Evolutionary conservation across 2,888 invertebrate genomes (phyloP).

Genomic region (Thereva unica): DNA sequence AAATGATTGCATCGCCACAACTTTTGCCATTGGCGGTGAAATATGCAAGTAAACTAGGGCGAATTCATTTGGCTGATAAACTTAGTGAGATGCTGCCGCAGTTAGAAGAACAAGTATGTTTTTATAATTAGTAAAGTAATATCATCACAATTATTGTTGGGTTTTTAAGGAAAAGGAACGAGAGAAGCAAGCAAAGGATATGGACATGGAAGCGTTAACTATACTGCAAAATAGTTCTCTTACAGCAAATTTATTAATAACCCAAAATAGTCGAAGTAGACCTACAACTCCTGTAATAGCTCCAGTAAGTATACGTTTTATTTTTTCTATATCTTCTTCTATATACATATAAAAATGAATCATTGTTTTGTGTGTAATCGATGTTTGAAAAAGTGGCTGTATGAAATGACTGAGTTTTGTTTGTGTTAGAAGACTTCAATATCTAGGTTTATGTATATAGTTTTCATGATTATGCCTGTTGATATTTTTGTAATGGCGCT

Average conservation of each 20-base stretch:
- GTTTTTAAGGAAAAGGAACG: conserved; percentile 47
- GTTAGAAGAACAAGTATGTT: conserved; percentile 51
- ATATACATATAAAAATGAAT: no score
- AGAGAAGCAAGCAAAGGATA: conserved; percentile 49
- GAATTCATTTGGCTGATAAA: conserved; percentile 78
- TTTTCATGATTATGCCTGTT: no score
- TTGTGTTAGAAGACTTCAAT: no score
- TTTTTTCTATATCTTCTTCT: no score
- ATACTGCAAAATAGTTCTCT: conserved; percentile 46
- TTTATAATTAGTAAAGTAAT: not conserved
- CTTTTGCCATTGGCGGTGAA: conserved; percentile 83
- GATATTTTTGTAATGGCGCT: no score
- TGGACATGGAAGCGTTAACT: conserved; percentile 46
- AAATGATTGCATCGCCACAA: conserved; percentile 76
- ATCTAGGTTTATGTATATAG: no score
- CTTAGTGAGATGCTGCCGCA: conserved; percentile 65
- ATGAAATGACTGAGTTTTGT: no score
- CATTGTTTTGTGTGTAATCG: no score
- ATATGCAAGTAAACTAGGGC: conserved; percentile 80
- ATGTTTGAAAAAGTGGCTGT: no score
- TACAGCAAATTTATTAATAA: conserved; percentile 42
- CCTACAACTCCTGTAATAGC: conserved; percentile 41
- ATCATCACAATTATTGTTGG: not conserved
- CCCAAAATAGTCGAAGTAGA: conserved; percentile 34
- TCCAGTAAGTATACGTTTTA: conserved; percentile 42